Base-by-base conservation (phyloP, 92 coral and sea anemone species). In the Paragorgia papillata region DNA sequence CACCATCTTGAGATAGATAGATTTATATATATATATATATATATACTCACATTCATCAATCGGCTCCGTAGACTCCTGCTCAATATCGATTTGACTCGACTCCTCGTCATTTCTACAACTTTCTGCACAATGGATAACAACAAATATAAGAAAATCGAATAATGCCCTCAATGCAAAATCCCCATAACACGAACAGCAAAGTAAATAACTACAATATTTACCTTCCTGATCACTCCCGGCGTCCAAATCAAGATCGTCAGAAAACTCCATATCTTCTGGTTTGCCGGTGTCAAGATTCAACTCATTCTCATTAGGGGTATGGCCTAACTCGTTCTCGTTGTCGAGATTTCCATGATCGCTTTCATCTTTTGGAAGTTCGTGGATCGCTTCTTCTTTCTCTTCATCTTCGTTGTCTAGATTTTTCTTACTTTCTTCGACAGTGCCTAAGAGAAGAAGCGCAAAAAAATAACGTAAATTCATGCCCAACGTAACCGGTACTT, bases 171-270 rank as follows among this genome's bases (percentile, higher is more conserved):
- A 33, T 24, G 40, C 17, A 22, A 39, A n/a, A n/a, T n/a, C n/a
- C n/a, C n/a, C n/a, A n/a, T n/a, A n/a, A n/a, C n/a, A n/a, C n/a
- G n/a, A n/a, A n/a, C n/a, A n/a, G n/a, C n/a, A n/a, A n/a, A n/a
- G n/a, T n/a, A n/a, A n/a, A n/a, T n/a, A n/a, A n/a, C n/a, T n/a
- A n/a, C n/a, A n/a, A n/a, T n/a, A n/a, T 57, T 39, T 77, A 34
- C 65, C 85, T 9, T 41, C 54, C 71, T 71, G 80, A 26, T 62
- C 85, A 49, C 54, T 17, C 20, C 25, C 20, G 1, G 37, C 89
- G 46, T 93, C 96, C 60, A 93, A 81, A 34, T 88, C 89, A 28
- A 93, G 76, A 31, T 90, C 91, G 7, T 93, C 96, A 14, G 96
- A 87, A 2, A 93, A 82, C 50, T 93, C 89, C 75, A 93, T 79